These are phyloP conservation scores for Myotis yumanensis DNA, from an alignment of 2,113 vertebrate species.

Conservation along the genomic window DNA sequence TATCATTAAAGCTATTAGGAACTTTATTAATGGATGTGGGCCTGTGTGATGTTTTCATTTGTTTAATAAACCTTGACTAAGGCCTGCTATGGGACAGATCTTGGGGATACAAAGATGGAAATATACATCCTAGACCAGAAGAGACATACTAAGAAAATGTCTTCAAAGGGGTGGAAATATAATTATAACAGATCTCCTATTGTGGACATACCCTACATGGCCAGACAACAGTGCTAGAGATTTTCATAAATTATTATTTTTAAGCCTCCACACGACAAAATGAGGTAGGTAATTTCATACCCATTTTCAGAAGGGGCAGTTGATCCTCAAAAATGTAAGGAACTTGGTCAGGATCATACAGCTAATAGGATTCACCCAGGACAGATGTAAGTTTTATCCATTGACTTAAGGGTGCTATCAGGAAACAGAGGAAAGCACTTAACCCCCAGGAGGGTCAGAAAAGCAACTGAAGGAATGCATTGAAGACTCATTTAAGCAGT, in stretches of 20 bases:
- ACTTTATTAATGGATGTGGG: background rate
- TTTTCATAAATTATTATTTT: background rate
- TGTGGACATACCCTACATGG: background rate
- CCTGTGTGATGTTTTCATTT: background rate
- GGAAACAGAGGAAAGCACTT: background rate
- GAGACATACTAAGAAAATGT: background rate
- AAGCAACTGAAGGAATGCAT: background rate
- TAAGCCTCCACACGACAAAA: background rate
- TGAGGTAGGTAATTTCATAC: background rate
- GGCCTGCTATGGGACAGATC: background rate
- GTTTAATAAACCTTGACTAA: background rate
- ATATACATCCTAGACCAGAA: background rate
- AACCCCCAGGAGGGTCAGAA: background rate
- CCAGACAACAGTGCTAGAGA: background rate
- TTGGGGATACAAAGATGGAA: background rate
- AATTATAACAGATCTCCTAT: background rate
- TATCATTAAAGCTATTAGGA: background rate
- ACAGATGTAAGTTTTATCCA: background rate
- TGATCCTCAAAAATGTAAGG: background rate
- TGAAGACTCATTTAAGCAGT: background rate
- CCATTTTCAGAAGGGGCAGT: background rate
- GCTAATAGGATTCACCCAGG: background rate
- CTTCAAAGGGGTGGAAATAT: background rate
- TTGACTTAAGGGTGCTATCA: background rate
- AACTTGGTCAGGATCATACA: background rate